Percentiles rank a stretch among this genome's conserved stretches.
Conservation (phyloP, 2,797 vertebrate species). For the Lycodopsis pacificus region DNA sequence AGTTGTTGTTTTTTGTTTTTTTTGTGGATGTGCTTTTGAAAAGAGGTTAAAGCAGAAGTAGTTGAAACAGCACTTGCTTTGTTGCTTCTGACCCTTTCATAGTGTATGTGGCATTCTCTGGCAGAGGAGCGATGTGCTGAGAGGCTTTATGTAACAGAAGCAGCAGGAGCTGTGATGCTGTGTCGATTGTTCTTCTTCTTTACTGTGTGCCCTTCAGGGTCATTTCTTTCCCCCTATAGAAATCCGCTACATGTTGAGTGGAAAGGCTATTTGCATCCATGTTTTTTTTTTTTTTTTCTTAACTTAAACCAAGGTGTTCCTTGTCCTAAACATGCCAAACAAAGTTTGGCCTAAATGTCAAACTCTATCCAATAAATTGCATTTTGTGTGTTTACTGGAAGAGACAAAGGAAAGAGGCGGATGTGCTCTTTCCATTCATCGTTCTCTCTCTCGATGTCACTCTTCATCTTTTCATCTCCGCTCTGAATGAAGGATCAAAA, state of each 20-base stretch:
- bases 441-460: slow-evolving; percentile 60
- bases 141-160: slow-evolving; percentile 53
- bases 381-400: slow-evolving; percentile 50
- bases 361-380: slow-evolving; percentile 13
- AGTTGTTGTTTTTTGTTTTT: neutral
- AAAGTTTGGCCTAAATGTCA: neutral
- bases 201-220: slow-evolving; percentile 20
- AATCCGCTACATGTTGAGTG: neutral
- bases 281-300: neutral
- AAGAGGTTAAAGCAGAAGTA: slow-evolving; percentile 55
- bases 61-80: slow-evolving; percentile 57
- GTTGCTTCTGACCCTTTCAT: slow-evolving; percentile 48
- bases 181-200: neutral
- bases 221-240: slow-evolving; percentile 13
- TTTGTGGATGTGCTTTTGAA: slow-evolving; percentile 48
- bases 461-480: slow-evolving; percentile 76
- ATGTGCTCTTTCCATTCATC: slow-evolving; percentile 53
- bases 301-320: neutral
- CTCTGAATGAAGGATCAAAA: slow-evolving; percentile 73
- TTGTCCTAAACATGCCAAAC: neutral
- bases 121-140: slow-evolving; percentile 40
- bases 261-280: neutral
- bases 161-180: slow-evolving; percentile 18
- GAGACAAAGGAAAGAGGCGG: slow-evolving; percentile 45
- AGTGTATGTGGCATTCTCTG: slow-evolving; percentile 37